Evolutionary conservation across 2,113 vertebrate species (phyloP).

Genomic region (Etheostoma cragini): DNA sequence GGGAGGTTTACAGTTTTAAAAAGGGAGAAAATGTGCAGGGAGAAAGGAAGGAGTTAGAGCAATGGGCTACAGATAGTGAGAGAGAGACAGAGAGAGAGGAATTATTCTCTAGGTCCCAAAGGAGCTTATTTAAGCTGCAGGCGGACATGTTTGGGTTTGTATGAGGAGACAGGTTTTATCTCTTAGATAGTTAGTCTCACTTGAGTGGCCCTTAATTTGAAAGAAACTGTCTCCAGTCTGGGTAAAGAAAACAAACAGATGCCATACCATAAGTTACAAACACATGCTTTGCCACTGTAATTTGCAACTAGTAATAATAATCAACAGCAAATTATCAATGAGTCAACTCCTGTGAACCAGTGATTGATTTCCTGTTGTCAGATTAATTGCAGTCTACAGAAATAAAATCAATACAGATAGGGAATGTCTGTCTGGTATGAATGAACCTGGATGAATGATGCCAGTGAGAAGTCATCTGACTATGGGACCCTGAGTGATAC

Average conservation of each 20-base stretch:
- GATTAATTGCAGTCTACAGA: not conserved
- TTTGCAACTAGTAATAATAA: not conserved
- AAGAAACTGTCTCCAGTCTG: constrained; percentile 2
- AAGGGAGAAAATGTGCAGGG: not conserved
- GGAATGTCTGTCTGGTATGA: not conserved
- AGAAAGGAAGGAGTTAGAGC: constrained; percentile 15
- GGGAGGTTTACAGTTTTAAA: constrained; percentile 33
- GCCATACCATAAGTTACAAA: not conserved
- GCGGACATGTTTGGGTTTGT: constrained; percentile 19
- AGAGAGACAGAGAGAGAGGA: constrained; percentile 41
- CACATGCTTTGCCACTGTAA: not conserved
- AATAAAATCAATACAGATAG: not conserved
- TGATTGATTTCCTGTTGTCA: not conserved
- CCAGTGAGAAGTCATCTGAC: constrained; percentile 16
- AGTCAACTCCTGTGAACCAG: not conserved
- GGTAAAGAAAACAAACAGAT: not conserved
- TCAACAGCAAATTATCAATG: not conserved
- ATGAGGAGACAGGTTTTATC: constrained; percentile 38
- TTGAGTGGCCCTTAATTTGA: constrained; percentile 17
- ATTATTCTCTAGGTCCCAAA: constrained; percentile 17
- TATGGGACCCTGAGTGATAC: constrained; percentile 17
- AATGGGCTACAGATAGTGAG: not conserved
- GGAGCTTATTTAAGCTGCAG: constrained; percentile 59
- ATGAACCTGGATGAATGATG: constrained; percentile 18
- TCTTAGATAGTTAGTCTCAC: constrained; percentile 11